Evolutionary conservation across 2,797 vertebrate species (phyloP).

Genomic region (Pogonophryne albipinna): DNA sequence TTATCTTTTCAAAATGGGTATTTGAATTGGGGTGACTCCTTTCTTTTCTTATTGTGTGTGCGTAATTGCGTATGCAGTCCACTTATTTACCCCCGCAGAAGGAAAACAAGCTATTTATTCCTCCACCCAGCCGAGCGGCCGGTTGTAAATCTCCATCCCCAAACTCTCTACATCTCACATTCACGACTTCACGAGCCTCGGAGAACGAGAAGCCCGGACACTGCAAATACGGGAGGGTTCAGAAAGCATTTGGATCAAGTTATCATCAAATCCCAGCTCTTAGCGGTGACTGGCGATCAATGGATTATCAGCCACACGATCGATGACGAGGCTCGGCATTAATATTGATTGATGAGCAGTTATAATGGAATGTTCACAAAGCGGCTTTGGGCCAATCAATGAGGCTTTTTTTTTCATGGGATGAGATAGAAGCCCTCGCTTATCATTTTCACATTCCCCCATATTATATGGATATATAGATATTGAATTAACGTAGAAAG

Average conservation of each 20-base stretch:
- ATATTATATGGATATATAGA: neutral
- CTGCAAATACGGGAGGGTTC: constrained; percentile 56
- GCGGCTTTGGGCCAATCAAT: constrained; percentile 74
- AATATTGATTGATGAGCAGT: constrained; percentile 80
- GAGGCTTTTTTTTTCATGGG: constrained; percentile 56
- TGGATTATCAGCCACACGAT: constrained; percentile 75
- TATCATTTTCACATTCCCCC: constrained; percentile 67
- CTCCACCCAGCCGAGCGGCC: constrained; percentile 49
- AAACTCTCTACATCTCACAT: constrained; percentile 65
- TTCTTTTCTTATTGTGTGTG: constrained; percentile 54
- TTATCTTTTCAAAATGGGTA: constrained; percentile 85
- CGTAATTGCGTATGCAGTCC: constrained; percentile 53
- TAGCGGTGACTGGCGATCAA: constrained; percentile 64
- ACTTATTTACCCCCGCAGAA: constrained; percentile 78
- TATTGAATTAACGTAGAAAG: constrained; percentile 42
- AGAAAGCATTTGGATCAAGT: constrained; percentile 72
- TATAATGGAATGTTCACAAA: constrained; percentile 74
- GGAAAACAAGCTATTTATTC: constrained; percentile 74
- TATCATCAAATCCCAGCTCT: constrained; percentile 70
- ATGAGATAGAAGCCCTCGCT: constrained; percentile 65
- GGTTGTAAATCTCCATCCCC: constrained; percentile 79
- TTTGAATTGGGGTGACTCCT: constrained; percentile 73
- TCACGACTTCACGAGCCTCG: constrained; percentile 57
- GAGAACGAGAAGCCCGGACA: constrained; percentile 53
- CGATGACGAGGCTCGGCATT: constrained; percentile 67